Base-by-base conservation (phyloP, 2,113 vertebrate genomes). In the Xiphophorus maculatus region DNA sequence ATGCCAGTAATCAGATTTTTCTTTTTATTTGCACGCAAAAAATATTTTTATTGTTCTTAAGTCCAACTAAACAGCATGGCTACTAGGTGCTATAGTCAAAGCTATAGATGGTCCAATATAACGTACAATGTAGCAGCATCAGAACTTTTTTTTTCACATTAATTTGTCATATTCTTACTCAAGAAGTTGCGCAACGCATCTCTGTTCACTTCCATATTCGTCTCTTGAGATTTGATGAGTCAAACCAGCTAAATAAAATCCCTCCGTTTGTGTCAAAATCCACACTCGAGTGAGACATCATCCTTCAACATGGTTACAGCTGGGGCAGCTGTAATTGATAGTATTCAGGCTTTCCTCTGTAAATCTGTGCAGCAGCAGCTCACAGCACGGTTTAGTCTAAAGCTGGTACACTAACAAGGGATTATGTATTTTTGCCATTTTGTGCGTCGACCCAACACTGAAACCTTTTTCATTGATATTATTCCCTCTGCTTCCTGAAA, bases 361-460 rank as follows among this genome's bases (percentile, higher is more conserved):
- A 5, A 48, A 30, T 72, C 65, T 29, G 51, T 67, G 76, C 25
- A 25, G 33, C 66, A 61, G 69, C 69, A 68, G 72, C 81, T 81
- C 29, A 32, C 27, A 3, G 51, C 15, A 27, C 60, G 62, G 72
- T 10, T 86, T 76, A 85, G 63, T 30, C 33, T 89, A 58, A 84
- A 89, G 70, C 79, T 74, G 74, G 70, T 54, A 19, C 6, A 17
- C 64, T 86, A 83, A 87, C 63, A 69, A 40, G 48, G 84, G 81
- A 86, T 90, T 84, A 83, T 32, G 14, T 69, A 66, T 83, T 84
- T 85, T 89, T 88, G 70, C 89, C 74, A 82, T 80, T 75, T 73
- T 6, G 4, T 83, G 78, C 87, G 22, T 80, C 30, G 7, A 28
- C 73, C 54, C 63, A 28, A 44, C 67, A 74, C 69, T 75, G 70